A percentile compares a stretch with the other conserved stretches of the same genome.
Evolutionary conservation across 2,113 vertebrate genomes (phyloP).

Genomic region (Caretta caretta): DNA sequence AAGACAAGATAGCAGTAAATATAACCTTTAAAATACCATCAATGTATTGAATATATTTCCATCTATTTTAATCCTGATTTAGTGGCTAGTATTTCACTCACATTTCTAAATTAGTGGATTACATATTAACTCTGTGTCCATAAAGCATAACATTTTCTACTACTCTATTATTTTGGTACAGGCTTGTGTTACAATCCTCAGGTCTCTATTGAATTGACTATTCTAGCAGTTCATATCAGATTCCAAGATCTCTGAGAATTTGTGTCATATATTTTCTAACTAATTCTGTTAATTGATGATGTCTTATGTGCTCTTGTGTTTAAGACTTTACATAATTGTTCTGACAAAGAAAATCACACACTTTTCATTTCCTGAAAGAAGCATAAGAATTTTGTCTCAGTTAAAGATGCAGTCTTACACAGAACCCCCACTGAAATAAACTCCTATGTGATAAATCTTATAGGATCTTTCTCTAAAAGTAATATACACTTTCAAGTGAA

Average conservation of each 20-base stretch:
- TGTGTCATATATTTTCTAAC: background rate
- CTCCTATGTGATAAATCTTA: background rate
- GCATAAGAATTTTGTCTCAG: background rate
- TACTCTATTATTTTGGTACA: background rate
- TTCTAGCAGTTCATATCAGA: background rate
- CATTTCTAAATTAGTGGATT: background rate
- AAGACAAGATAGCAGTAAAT: slow-evolving; percentile 52
- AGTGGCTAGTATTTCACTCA: background rate
- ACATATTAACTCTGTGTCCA: background rate
- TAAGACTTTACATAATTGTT: background rate
- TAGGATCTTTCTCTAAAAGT: background rate
- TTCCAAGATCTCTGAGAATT: background rate
- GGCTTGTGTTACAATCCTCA: background rate
- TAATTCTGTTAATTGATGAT: background rate
- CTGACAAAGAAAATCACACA: background rate
- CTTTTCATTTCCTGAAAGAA: background rate
- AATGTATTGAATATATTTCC: slow-evolving; percentile 58
- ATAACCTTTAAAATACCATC: slow-evolving; percentile 30
- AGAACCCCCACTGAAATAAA: background rate
- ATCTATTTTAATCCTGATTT: slow-evolving; percentile 49
- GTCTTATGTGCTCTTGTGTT: background rate
- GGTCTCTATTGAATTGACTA: background rate
- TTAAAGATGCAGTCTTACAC: background rate
- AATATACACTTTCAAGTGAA: background rate
- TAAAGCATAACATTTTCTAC: background rate